These are phyloP conservation scores for Nomada fucata DNA, from an alignment of 2,888 invertebrate genomes.

Conservation along the genomic window DNA sequence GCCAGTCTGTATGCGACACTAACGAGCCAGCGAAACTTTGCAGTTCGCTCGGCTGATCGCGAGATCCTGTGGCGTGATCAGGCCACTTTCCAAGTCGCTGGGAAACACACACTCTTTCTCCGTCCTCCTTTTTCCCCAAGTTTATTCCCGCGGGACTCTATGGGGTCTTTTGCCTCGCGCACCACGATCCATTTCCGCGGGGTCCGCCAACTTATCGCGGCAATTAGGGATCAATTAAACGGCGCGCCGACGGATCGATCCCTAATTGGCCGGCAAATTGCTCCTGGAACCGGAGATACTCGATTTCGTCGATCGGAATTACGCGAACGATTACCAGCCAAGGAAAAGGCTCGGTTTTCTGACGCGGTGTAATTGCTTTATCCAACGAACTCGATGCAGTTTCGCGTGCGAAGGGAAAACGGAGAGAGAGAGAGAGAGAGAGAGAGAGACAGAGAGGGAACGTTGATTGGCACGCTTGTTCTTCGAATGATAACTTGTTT, in stretches of 20 bases:
- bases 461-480: constrained; percentile 42
- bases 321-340: constrained; percentile 48
- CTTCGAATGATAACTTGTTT: constrained; percentile 43
- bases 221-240: constrained; percentile 74
- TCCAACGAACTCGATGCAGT: constrained; percentile 10
- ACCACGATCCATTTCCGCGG: constrained; percentile 47
- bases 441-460: neutral
- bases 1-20: constrained; percentile 69
- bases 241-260: constrained; percentile 64
- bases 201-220: constrained; percentile 67
- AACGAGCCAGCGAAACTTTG: constrained; percentile 74
- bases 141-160: constrained; percentile 1
- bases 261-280: constrained; percentile 67
- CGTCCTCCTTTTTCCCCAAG: constrained; percentile 9
- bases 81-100: constrained; percentile 49
- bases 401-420: neutral
- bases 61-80: constrained; percentile 49
- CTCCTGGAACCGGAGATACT: constrained; percentile 52
- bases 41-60: constrained; percentile 68
- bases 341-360: constrained; percentile 38
- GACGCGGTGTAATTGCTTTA: constrained; percentile 37
- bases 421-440: neutral
- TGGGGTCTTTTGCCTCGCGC: constrained; percentile 49
- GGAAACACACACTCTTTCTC: neutral
- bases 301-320: constrained; percentile 59